Evolutionary conservation across 1,140 invertebrate species (phyloP), one percentile per base, ranked within the genome.

Genomic region (Nasonia giraulti): DNA sequence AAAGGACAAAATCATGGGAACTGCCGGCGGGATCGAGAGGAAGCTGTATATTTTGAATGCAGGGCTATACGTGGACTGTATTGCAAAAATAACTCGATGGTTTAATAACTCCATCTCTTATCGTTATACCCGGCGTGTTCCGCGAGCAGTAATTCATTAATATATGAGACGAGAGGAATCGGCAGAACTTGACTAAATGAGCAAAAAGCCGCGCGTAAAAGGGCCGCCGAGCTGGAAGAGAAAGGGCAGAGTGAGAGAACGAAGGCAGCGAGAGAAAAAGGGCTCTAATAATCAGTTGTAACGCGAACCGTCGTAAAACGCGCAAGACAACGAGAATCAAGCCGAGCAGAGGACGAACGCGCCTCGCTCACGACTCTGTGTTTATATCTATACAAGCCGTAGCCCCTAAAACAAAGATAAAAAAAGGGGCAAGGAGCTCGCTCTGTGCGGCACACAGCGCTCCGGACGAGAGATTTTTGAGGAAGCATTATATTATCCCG

Each of bases 261-360:
- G 6, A 20, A 62, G 31, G 71, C 10, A 84, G 27, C 62, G 40
- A 66, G 75, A 77, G 76, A 86, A 87, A 87, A 86, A 87, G 88
- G 80, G 88, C 86, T 87, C 89, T 93, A 92, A 93, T 93, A 93
- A 93, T 93, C 91, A 93, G 91, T 93, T 93, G 91, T 92, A 93
- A 92, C 90, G 90, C 88, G 90, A 91, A 91, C 91, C 91, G 89
- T 92, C 92, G 91, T 92, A 92, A 93, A 84, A 91, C 91, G 90
- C 91, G 90, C 91, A 91, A 90, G 91, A 91, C 89, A 91, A 93
- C 91, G 90, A 90, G 89, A 90, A 91, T 91, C 89, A 87, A 89
- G 89, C 40, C 88, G 86, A 86, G 75, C 44, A 84, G 86, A 85
- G 75, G 71, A 71, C 23, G 68, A 17, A 33, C 8, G 8, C 31